Percentiles rank a stretch among this genome's conserved stretches.
phyloP scores from a whole-genome alignment of 2,797 vertebrate species.

The Holocentrus rufus region DNA sequence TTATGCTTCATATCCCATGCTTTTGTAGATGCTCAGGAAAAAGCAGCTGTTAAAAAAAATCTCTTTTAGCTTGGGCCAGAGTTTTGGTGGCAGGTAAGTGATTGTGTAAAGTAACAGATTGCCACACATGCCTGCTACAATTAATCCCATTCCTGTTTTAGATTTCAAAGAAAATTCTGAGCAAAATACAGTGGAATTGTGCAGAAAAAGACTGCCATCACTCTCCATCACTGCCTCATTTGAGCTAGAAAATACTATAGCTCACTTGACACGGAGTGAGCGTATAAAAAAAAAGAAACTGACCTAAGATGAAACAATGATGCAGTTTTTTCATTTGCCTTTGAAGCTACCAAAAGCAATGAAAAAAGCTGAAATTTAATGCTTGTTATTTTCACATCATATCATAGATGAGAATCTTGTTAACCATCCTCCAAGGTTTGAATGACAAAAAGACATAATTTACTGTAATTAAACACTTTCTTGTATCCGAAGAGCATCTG shows the following conservation, averaged over 20 bases:
- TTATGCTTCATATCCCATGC: too few relatives aligned
- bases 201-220: neutral
- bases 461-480: slow-evolving; percentile 68
- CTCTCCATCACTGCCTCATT: too few relatives aligned
- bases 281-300: neutral
- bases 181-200: neutral
- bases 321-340: slow-evolving; percentile 22
- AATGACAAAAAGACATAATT: slow-evolving; percentile 64
- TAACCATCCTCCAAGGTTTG: slow-evolving; percentile 54
- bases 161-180: slow-evolving; percentile 6
- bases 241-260: neutral
- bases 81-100: neutral
- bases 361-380: slow-evolving; percentile 43
- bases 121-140: neutral
- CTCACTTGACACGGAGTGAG: slow-evolving; percentile 10
- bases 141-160: slow-evolving; percentile 17
- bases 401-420: slow-evolving; percentile 51
- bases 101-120: neutral
- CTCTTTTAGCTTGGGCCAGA: neutral
- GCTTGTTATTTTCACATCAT: slow-evolving; percentile 41
- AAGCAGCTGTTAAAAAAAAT: neutral
- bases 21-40: too few relatives aligned
- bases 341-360: slow-evolving; percentile 32
- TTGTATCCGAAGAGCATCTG: slow-evolving; percentile 71
- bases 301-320: slow-evolving; percentile 14